A percentile compares a stretch with the other conserved stretches of the same genome.
Evolutionary conservation across 1,140 invertebrate genomes (phyloP).

Genomic region (Cherax quadricarinatus): DNA sequence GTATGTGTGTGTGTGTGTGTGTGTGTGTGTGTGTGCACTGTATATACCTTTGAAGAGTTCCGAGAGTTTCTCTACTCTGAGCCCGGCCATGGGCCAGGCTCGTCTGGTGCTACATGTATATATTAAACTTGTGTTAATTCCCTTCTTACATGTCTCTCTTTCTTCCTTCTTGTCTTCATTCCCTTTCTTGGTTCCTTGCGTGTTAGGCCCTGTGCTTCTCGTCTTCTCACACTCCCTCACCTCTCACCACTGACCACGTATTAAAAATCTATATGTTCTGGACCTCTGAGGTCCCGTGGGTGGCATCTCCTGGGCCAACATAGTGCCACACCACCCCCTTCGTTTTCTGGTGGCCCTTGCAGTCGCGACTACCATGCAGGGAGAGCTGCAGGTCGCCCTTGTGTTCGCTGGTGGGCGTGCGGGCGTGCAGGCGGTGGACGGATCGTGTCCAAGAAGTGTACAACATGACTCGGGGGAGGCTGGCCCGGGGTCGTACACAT

Average conservation of each 20-base stretch:
- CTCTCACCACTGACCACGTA: constrained; percentile 36
- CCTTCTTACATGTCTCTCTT: not conserved
- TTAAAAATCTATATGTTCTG: constrained; percentile 65
- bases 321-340: not conserved
- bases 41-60: no score
- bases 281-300: constrained; percentile 27
- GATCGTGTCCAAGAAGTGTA: not conserved
- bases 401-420: not conserved
- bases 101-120: no score
- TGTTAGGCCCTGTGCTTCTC: not conserved
- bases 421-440: not conserved
- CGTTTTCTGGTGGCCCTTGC: not conserved
- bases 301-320: constrained; percentile 20
- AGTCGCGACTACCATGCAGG: not conserved
- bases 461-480: not conserved
- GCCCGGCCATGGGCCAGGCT: no score
- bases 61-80: no score
- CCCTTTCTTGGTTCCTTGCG: not conserved
- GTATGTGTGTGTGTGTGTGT: no score
- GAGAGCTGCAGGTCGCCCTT: not conserved
- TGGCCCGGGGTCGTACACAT: not conserved
- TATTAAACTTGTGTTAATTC: not conserved
- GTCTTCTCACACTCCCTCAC: not conserved
- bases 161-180: not conserved
- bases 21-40: no score